A percentile compares a stretch with the other conserved stretches of the same genome.
These are phyloP conservation scores for Ploceus nigricollis DNA, from an alignment of 2,113 vertebrate species.

Conservation along the genomic window DNA sequence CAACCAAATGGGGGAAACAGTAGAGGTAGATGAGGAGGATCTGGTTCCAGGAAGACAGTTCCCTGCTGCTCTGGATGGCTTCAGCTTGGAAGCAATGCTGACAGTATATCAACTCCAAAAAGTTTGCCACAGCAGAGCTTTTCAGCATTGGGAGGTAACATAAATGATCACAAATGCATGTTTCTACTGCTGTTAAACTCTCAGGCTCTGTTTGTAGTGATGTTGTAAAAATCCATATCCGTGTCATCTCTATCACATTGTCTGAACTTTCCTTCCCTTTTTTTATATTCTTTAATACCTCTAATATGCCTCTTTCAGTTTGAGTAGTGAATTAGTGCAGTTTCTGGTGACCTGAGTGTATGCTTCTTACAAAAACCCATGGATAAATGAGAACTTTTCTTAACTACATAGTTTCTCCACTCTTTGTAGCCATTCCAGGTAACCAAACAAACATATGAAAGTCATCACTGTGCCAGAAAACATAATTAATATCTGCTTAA, in stretches of 20 bases:
- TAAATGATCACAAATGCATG: neutral
- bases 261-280: neutral
- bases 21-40: constrained; percentile 74
- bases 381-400: neutral
- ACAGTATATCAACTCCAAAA: constrained; percentile 83
- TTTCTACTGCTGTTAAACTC: neutral
- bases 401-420: neutral
- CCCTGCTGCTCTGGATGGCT: constrained; percentile 69
- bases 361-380: fast-evolving
- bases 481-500: neutral
- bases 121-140: constrained; percentile 82
- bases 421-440: neutral
- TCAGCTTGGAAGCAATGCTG: constrained; percentile 79
- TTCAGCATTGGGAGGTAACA: constrained; percentile 86
- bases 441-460: neutral
- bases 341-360: neutral
- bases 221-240: neutral
- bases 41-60: constrained; percentile 69
- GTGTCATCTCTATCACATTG: neutral
- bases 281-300: neutral
- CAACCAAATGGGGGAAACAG: constrained; percentile 62
- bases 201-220: neutral
- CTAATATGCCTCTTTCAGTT: neutral
- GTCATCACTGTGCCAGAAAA: neutral
- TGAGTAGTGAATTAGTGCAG: neutral